These are phyloP conservation scores for Sula dactylatra DNA, from an alignment of 2,113 vertebrate species.

Conservation along the genomic window DNA sequence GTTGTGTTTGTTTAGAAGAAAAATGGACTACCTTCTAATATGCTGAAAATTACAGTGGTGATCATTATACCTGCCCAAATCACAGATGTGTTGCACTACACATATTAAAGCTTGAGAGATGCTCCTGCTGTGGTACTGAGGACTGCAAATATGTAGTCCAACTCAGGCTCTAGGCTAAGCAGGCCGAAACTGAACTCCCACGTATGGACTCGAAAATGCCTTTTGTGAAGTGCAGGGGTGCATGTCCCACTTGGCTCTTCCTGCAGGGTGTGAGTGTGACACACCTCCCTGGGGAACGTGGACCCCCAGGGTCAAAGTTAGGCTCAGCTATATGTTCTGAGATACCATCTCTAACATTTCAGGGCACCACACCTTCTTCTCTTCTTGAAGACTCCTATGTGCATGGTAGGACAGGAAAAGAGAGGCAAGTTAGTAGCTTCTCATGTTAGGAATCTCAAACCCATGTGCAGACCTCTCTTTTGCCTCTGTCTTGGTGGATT, in stretches of 20 bases:
- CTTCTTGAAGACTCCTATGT: background rate
- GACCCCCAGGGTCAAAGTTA: background rate
- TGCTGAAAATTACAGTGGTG: background rate
- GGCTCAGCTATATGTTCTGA: background rate
- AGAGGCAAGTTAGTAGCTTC: too few relatives aligned
- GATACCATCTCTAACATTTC: background rate
- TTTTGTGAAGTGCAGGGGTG: background rate
- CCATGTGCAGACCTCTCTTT: background rate
- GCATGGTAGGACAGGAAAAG: background rate
- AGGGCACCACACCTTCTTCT: background rate
- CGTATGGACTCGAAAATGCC: accelerated
- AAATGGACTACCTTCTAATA: background rate
- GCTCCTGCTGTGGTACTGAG: background rate
- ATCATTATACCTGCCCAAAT: background rate
- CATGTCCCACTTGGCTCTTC: background rate
- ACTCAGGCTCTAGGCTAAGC: background rate
- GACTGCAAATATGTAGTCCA: background rate
- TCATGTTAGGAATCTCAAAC: background rate
- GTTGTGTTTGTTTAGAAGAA: background rate
- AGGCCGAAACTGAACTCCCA: background rate
- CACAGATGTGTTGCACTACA: background rate
- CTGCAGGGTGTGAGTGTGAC: background rate
- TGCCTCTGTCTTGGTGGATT: background rate
- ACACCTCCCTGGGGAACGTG: background rate
- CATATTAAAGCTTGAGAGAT: background rate